These are phyloP conservation scores for Xiphorhynchus elegans DNA, from an alignment of 2,113 vertebrate species.

Conservation along the genomic window DNA sequence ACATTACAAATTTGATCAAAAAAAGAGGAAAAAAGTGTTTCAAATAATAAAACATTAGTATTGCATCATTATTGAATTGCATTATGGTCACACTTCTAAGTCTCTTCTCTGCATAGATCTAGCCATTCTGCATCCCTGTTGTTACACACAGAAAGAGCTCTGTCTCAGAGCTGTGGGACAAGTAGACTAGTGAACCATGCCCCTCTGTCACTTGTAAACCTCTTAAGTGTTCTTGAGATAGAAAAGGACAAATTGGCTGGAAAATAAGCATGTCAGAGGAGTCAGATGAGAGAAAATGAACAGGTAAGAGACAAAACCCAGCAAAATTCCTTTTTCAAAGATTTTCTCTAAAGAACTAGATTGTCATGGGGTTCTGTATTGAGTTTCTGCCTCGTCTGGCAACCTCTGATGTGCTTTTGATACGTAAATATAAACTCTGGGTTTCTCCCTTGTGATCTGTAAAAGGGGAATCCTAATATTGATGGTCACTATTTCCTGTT, in stretches of 20 bases:
- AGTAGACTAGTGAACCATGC: not conserved
- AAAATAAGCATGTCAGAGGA: not conserved
- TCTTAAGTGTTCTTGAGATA: not conserved
- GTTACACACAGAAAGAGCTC: not conserved
- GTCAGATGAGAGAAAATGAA: not conserved
- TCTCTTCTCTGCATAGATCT: not conserved
- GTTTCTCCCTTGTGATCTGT: not conserved
- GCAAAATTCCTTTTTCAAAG: not conserved
- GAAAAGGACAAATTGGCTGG: not conserved
- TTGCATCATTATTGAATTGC: not conserved
- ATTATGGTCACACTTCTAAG: not conserved
- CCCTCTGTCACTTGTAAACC: not conserved
- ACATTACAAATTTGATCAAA: not conserved
- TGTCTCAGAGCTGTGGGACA: not conserved
- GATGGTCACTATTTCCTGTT: not conserved
- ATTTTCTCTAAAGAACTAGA: not conserved
- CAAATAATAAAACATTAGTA: not conserved
- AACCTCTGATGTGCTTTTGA: not conserved
- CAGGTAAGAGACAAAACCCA: not conserved
- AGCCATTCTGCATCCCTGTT: not conserved
- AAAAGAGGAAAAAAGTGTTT: not conserved
- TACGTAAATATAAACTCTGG: not conserved
- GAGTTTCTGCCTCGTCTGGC: not conserved
- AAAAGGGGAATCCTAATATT: not conserved
- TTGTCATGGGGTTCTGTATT: not conserved